These are phyloP conservation scores for Orientallactaga sibirica DNA, from an alignment of 2,797 vertebrate species.

Conservation along the genomic window DNA sequence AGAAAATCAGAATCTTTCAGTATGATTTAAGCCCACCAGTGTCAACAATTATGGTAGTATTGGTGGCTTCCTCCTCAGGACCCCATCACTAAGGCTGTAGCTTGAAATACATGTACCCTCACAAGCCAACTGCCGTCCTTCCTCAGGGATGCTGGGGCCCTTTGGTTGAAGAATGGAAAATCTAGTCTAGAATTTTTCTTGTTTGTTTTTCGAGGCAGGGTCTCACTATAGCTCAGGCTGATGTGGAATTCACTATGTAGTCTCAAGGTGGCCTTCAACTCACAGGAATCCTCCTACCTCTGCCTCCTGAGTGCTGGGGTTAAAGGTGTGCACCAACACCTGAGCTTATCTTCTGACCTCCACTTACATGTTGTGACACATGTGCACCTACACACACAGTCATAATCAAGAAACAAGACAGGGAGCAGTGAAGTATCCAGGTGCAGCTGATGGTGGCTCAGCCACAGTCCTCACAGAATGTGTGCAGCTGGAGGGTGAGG, in stretches of 20 bases:
- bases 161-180: not conserved
- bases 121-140: not conserved
- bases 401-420: not conserved
- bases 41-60: not conserved
- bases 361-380: too few relatives aligned
- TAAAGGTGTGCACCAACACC: too few relatives aligned
- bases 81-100: not conserved
- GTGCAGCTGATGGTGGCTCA: not conserved
- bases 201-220: too few relatives aligned
- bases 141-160: not conserved
- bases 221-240: too few relatives aligned
- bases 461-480: not conserved
- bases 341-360: too few relatives aligned
- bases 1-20: constrained; percentile 52
- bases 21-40: constrained; percentile 78
- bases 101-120: not conserved
- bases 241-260: too few relatives aligned
- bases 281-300: too few relatives aligned
- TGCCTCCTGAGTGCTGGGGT: too few relatives aligned
- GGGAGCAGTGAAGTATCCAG: not conserved
- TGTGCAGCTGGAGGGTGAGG: not conserved
- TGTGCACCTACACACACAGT: not conserved
- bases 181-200: not conserved
- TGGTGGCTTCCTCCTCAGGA: not conserved
- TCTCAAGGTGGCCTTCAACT: too few relatives aligned